Percentiles rank a stretch among this genome's conserved stretches.
phyloP scores from a whole-genome alignment of 2,797 vertebrate genomes.

The Propithecus perrieri region DNA sequence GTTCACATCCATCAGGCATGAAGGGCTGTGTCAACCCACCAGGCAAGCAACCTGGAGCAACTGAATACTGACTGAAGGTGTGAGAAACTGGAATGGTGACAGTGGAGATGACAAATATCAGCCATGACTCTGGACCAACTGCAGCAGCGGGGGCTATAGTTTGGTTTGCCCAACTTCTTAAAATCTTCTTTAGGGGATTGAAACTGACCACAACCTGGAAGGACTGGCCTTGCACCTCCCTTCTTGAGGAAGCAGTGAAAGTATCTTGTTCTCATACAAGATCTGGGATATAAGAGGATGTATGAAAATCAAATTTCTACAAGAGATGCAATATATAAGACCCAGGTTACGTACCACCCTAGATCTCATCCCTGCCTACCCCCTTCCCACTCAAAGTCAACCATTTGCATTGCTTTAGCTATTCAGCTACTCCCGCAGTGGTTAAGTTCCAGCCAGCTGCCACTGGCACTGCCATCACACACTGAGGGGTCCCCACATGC shows the following conservation, averaged over 20 bases:
- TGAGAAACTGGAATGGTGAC: not conserved
- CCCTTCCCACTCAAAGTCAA: not conserved
- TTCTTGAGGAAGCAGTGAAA: not conserved
- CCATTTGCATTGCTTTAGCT: not conserved
- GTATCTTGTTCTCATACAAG: not conserved
- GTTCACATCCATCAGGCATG: not conserved
- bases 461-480: not conserved
- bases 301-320: not conserved
- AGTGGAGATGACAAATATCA: not conserved
- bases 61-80: not conserved
- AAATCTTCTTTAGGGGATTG: not conserved
- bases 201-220: not conserved
- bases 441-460: not conserved
- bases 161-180: not conserved
- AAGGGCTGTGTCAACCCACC: not conserved
- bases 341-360: not conserved
- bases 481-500: not conserved
- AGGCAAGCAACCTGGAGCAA: not conserved
- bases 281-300: not conserved
- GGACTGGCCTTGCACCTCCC: not conserved
- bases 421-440: not conserved
- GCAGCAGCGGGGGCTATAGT: not conserved
- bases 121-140: not conserved
- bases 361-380: not conserved
- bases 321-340: not conserved